These are phyloP conservation scores for Dolichoris vasculosae DNA, from an alignment of 1,140 invertebrate genomes.

Conservation along the genomic window DNA sequence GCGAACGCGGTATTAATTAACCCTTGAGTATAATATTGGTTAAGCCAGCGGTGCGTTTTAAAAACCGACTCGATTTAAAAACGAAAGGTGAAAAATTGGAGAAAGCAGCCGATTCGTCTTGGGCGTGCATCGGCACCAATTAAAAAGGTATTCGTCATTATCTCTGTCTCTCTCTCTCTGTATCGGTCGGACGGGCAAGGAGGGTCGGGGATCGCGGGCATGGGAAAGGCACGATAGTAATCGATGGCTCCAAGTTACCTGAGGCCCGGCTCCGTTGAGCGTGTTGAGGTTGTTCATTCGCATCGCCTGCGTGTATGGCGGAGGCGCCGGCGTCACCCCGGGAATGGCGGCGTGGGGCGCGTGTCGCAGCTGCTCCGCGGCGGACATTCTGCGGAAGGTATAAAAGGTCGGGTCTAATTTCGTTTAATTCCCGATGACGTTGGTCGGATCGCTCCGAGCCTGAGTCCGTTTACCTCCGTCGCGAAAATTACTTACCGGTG, in stretches of 20 bases:
- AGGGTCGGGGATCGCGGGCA: not conserved
- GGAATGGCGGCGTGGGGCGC: conserved; percentile 83
- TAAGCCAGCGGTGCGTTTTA: not conserved
- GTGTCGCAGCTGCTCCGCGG: conserved; percentile 72
- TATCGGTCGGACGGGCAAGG: not conserved
- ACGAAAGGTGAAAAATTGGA: not conserved
- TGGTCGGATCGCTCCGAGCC: not conserved
- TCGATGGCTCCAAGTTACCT: conserved; percentile 65
- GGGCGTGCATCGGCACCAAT: conserved; percentile 25
- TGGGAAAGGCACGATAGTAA: conserved; percentile 36
- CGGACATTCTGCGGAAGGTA: conserved; percentile 73
- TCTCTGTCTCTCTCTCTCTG: not conserved
- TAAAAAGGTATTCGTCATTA: conserved; percentile 44
- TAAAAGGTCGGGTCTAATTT: conserved; percentile 6
- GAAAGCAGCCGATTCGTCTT: conserved; percentile 6
- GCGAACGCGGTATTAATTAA: not conserved
- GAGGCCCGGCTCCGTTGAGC: conserved; percentile 75
- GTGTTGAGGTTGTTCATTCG: conserved; percentile 74
- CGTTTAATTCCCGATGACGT: not conserved
- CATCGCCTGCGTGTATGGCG: conserved; percentile 79
- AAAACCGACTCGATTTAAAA: not conserved
- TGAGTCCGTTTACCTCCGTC: too few species aligned
- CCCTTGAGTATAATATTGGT: not conserved
- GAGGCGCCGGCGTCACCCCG: conserved; percentile 85
- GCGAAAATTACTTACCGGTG: too few species aligned